These are phyloP conservation scores for Bombyx huttoni DNA, from an alignment of 2,888 invertebrate species.

Conservation along the genomic window DNA sequence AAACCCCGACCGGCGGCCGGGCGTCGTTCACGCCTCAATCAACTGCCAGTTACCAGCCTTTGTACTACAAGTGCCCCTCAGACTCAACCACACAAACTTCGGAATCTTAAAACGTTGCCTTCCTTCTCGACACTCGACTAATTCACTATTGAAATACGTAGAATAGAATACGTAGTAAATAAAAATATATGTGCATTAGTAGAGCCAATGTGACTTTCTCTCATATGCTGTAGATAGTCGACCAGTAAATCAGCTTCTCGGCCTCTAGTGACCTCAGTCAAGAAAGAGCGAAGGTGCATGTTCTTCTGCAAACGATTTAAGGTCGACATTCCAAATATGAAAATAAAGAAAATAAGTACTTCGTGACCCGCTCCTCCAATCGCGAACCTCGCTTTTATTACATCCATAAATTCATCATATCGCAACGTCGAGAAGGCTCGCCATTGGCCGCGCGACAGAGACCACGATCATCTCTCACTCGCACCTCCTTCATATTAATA, in stretches of 20 bases:
- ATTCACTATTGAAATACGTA: not conserved
- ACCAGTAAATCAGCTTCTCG: not conserved
- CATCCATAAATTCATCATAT: conserved; percentile 89
- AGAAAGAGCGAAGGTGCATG: conserved; percentile 39
- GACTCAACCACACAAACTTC: conserved; percentile 38
- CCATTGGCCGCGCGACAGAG: conserved; percentile 72
- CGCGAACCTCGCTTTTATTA: conserved; percentile 79
- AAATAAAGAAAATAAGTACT: conserved; percentile 73
- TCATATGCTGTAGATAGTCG: conserved; percentile 2
- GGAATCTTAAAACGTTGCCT: conserved; percentile 23
- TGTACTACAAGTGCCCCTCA: conserved; percentile 46
- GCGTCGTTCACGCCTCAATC: conserved; percentile 68
- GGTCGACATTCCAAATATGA: conserved; percentile 66
- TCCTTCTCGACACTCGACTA: conserved; percentile 6
- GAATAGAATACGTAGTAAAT: not conserved
- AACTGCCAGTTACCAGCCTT: conserved; percentile 60
- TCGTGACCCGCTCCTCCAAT: conserved; percentile 75
- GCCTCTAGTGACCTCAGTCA: conserved; percentile 11
- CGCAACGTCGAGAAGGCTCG: conserved; percentile 65
- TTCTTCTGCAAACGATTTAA: conserved; percentile 41
- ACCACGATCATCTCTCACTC: conserved; percentile 67
- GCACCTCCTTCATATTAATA: conserved; percentile 84
- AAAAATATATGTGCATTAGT: not conserved
- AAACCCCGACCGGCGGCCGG: conserved; percentile 57
- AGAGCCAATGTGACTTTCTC: not conserved